Evolutionary conservation across 2,888 invertebrate genomes (phyloP), one percentile per base, ranked within the genome.

Genomic region (Hypsopygia costalis): DNA sequence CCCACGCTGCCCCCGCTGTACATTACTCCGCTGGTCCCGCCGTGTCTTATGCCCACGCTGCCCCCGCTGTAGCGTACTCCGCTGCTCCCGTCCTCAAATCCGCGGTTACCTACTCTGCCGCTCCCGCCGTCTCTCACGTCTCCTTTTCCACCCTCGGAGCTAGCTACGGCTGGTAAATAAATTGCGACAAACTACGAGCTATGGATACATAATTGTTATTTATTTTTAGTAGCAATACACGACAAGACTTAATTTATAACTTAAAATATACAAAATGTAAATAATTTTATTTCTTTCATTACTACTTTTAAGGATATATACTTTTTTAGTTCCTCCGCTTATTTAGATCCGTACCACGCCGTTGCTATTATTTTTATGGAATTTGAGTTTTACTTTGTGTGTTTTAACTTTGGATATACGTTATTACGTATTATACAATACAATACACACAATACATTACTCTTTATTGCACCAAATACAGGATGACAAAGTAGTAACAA

Each of bases 111-210:
- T 91, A 91, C 77, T 86, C 87, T 12, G 90, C 92, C 29, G 91
- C 91, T 31, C 90, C 91, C 36, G 88, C 89, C 42, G 92, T 92
- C 11, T 91, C 93, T 36, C 92, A 93, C 68, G 91, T 92, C 53
- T 80, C 90, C 49, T 93, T 93, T 85, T 78, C 90, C 45, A 92
- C 92, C 41, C 85, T 91, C 34, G 93, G 81, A 41, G 72, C 74
- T 46, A 75, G 67, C 64, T 85, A 85, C 56, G 85, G 81, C 37
- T 85, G 85, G 85, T 83, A 64, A 71, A 51, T 9, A 8, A 22
- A 3, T 1, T 6, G 2, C 16, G 16, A 16, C 16, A 16, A 16
- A 7, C 10, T 20, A 10, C 4, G 9, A 33, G 3, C 21, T 28
- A 1, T 31, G 32, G 1, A 25, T 12, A 20, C 32, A 32, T 42